Evolutionary conservation across 2,888 invertebrate genomes (phyloP).

Genomic region (Rhodophaea formosa): DNA sequence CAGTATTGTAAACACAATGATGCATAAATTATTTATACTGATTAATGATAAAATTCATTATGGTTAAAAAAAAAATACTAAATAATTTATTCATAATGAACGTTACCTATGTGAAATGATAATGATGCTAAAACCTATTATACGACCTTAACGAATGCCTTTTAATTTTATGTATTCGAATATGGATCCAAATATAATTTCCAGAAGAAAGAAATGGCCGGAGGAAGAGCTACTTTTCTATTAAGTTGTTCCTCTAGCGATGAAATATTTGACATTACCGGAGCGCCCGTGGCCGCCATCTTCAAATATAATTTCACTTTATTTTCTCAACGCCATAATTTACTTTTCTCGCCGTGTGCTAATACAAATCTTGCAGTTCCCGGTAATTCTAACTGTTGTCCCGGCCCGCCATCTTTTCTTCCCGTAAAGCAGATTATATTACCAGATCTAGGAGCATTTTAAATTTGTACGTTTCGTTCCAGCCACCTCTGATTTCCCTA

Average conservation of each 20-base stretch:
- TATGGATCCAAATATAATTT: too few relatives aligned
- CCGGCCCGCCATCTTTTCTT: not conserved
- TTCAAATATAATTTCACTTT: not conserved
- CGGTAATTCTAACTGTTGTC: not conserved
- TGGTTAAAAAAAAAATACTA: too few relatives aligned
- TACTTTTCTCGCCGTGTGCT: not conserved
- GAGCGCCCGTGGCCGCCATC: not conserved
- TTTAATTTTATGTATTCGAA: too few relatives aligned
- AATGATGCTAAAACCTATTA: too few relatives aligned
- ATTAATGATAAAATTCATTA: too few relatives aligned
- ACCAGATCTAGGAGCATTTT: conserved; percentile 37
- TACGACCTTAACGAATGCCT: too few relatives aligned
- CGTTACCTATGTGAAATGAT: too few relatives aligned
- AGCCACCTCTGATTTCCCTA: conserved; percentile 70
- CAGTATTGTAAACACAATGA: too few relatives aligned
- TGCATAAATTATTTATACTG: too few relatives aligned
- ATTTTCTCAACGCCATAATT: not conserved
- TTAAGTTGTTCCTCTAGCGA: not conserved
- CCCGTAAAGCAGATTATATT: conserved; percentile 3
- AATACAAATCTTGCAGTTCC: not conserved
- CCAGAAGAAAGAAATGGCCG: not conserved
- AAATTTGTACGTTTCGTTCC: conserved; percentile 41
- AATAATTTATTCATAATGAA: too few relatives aligned
- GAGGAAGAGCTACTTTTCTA: not conserved
- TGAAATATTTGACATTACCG: not conserved